These are phyloP conservation scores for Gastracanthus pulcherrimus DNA, from an alignment of 2,888 invertebrate species.

Conservation along the genomic window DNA sequence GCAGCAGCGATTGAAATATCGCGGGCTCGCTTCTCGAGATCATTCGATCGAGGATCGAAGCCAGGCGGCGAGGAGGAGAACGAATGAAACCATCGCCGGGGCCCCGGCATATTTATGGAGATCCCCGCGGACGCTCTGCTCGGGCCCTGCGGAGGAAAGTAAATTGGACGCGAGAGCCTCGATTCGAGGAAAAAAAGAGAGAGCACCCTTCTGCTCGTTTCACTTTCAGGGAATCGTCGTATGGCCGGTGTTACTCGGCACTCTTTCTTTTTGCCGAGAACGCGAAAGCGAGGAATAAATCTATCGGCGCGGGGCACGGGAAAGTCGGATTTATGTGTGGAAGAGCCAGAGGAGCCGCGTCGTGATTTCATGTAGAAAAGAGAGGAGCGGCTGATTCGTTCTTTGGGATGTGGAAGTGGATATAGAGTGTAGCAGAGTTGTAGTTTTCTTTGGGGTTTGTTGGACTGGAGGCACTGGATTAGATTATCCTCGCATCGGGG, in stretches of 20 bases:
- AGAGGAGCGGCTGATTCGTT: too few species aligned
- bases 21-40: not conserved
- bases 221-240: constrained; percentile 4
- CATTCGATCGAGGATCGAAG: constrained; percentile 15
- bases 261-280: not conserved
- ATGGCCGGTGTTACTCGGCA: not conserved
- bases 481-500: not conserved
- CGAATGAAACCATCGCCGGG: constrained; percentile 26
- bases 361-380: not conserved
- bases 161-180: constrained; percentile 37
- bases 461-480: not conserved
- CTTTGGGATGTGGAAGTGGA: too few species aligned
- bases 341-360: too few species aligned
- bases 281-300: too few species aligned
- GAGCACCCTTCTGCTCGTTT: constrained; percentile 50
- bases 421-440: not conserved
- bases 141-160: not conserved
- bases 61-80: not conserved
- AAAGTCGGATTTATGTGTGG: constrained; percentile 9
- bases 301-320: not conserved
- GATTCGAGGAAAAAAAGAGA: too few species aligned
- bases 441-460: not conserved
- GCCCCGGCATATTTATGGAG: constrained; percentile 45
- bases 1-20: constrained; percentile 22
- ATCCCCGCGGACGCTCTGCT: constrained; percentile 16